Evolutionary conservation across 2,888 invertebrate genomes (phyloP).

Genomic region (Catocala fraxini): DNA sequence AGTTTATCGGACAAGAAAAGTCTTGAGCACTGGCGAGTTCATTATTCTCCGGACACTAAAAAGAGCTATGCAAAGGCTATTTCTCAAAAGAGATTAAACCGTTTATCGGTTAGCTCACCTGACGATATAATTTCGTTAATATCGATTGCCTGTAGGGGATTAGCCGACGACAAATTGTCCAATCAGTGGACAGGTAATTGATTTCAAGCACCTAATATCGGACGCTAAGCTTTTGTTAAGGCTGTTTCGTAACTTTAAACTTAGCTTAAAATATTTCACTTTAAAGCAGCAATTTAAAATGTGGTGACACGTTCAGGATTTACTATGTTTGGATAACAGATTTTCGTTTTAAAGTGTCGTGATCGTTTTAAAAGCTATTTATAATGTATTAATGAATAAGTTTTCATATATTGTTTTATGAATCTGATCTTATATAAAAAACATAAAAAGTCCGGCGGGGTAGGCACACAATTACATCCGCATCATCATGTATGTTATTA

Average conservation of each 20-base stretch:
- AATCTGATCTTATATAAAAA: too few relatives aligned
- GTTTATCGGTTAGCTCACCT: slow-evolving; percentile 58
- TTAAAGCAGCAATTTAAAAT: slow-evolving; percentile 24
- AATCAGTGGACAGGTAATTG: slow-evolving; percentile 88
- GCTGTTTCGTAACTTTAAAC: slow-evolving; percentile 47
- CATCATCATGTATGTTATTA: too few relatives aligned
- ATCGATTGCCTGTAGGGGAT: slow-evolving; percentile 75
- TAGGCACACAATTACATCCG: too few relatives aligned
- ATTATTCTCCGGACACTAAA: slow-evolving; percentile 27
- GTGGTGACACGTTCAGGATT: slow-evolving; percentile 35
- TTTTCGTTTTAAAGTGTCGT: slow-evolving; percentile 15
- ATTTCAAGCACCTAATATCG: slow-evolving; percentile 80
- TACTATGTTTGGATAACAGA: slow-evolving; percentile 22
- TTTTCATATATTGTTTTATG: too few relatives aligned
- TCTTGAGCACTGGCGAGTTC: neutral
- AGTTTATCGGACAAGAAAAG: neutral
- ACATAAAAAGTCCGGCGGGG: too few relatives aligned
- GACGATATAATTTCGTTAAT: slow-evolving; percentile 82
- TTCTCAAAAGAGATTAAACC: slow-evolving; percentile 39
- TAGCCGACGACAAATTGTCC: slow-evolving; percentile 87
- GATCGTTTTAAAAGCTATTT: too few relatives aligned
- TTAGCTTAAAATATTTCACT: slow-evolving; percentile 43
- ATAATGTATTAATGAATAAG: too few relatives aligned
- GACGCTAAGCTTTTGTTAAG: slow-evolving; percentile 62
- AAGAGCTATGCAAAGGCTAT: slow-evolving; percentile 33